Base-by-base conservation (phyloP, 64 coral and sea anemone genomes). In the Catalaphyllia jardinei region DNA sequence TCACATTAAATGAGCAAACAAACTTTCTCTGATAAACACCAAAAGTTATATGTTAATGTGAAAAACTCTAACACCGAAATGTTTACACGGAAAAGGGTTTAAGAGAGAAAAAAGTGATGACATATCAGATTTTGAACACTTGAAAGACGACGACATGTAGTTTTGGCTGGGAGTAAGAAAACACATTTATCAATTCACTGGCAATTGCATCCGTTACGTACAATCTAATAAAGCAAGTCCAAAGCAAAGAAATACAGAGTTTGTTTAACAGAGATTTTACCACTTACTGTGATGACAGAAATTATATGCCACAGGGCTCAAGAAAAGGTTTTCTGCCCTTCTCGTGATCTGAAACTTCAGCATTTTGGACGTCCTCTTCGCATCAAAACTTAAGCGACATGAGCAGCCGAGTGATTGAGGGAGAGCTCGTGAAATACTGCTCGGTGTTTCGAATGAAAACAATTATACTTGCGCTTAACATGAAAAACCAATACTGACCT, bases 401-500 rank as follows among this genome's bases (percentile, higher is more conserved):
- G 22, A 64, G 35, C 81, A 31, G 39, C 2, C 22, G 71, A 71
- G 49, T 85, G 81, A 85, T 71, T 64, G 50, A 27, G 55, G 30
- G 19, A 28, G 7, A 52, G 60, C 60, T 60, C 65, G 63, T 50
- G 14, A 71, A 71, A 67, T 38, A 18, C 17, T 8, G 31, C 11
- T 83, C 18, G 30, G 1, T 35, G 20, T 39, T 62, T 13, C 52
- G 25, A 22, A 4, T 0, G 55, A 64, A 85, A 2, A 51, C 35
- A 71, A 82, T 64, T 24, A 46, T 25, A 50, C 76, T 22, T 24
- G 24, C 13, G 4, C 14, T 9, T 9, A 79, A 86, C 15, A 22
- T 87, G 19, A 52, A 18, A 25, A 55, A 71, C 27, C 78, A n/a
- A 75, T 78, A 86, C 91, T 78, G 30, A 89, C 94, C 94, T 89